A percentile compares a stretch with the other conserved stretches of the same genome.
Evolutionary conservation across 2,113 vertebrate species (phyloP).

Genomic region (Psilopogon haemacephalus): DNA sequence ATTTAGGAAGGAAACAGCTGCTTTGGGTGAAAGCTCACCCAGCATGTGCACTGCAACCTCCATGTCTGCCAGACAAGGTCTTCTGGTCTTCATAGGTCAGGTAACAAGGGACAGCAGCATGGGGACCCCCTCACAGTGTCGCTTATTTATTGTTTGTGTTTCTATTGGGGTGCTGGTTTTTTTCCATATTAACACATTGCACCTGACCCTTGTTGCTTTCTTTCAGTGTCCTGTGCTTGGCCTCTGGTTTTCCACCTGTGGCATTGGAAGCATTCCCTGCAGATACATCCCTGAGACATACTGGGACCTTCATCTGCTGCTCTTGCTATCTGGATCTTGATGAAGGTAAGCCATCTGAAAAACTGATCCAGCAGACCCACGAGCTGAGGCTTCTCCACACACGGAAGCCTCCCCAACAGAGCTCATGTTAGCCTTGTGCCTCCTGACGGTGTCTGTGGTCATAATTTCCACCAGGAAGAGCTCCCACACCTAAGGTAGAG

Average conservation of each 20-base stretch:
- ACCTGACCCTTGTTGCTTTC: background rate
- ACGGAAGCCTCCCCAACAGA: background rate
- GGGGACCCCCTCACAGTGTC: background rate
- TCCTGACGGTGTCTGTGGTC: too few species aligned
- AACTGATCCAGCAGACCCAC: background rate
- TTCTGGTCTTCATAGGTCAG: background rate
- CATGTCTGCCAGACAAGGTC: background rate
- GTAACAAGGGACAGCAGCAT: background rate
- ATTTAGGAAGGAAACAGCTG: background rate
- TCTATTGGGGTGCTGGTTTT: fast-evolving
- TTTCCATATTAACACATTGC: background rate
- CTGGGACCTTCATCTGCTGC: background rate
- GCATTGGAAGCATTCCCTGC: background rate
- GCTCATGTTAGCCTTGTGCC: background rate
- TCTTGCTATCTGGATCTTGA: background rate
- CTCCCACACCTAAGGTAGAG: background rate
- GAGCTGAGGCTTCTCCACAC: background rate
- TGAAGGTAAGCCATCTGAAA: background rate
- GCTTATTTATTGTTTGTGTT: background rate
- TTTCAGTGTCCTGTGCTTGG: background rate
- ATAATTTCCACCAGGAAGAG: background rate
- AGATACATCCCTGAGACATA: background rate
- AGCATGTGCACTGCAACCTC: background rate
- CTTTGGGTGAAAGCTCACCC: background rate
- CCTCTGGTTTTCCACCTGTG: background rate